Conservation (phyloP, 2,888 invertebrate genomes). For the Masnerella sp. region DNA sequence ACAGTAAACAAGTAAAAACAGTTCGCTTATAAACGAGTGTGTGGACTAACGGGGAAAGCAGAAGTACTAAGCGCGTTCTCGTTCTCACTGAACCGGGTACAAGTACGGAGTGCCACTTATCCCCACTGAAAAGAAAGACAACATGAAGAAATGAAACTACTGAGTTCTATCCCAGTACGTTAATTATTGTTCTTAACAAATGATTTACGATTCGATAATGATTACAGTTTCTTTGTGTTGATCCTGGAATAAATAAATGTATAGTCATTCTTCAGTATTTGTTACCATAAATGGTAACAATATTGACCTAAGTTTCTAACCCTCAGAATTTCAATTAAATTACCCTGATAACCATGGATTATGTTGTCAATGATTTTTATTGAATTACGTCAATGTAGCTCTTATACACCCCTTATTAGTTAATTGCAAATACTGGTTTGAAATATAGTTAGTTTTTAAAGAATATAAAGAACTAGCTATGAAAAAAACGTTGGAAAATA, state of each 20-base stretch:
- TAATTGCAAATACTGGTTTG: too few relatives aligned
- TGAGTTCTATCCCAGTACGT: constrained; percentile 17
- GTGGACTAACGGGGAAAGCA: constrained; percentile 72
- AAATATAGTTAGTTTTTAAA: too few relatives aligned
- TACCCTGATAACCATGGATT: too few relatives aligned
- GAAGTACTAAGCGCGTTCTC: constrained; percentile 67
- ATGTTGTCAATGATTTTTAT: too few relatives aligned
- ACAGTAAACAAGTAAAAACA: constrained; percentile 55
- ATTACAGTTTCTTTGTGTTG: constrained; percentile 3
- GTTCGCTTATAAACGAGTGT: constrained; percentile 58
- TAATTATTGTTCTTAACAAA: constrained; percentile 21
- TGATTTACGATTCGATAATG: constrained; percentile 23
- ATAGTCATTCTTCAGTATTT: constrained; percentile 7
- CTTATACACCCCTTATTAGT: too few relatives aligned
- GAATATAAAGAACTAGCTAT: too few relatives aligned
- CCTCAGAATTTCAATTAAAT: too few relatives aligned
- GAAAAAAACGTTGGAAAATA: too few relatives aligned
- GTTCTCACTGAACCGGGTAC: constrained; percentile 73
- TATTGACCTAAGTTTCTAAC: too few relatives aligned
- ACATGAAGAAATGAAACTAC: constrained; percentile 63
- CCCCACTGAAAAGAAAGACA: constrained; percentile 75
- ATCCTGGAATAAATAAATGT: constrained; percentile 36
- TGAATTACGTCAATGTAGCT: too few relatives aligned
- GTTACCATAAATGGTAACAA: too few relatives aligned
- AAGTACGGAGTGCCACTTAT: constrained; percentile 74